Conservation (phyloP, 2,888 invertebrate species). For the Atethmia centrago region DNA sequence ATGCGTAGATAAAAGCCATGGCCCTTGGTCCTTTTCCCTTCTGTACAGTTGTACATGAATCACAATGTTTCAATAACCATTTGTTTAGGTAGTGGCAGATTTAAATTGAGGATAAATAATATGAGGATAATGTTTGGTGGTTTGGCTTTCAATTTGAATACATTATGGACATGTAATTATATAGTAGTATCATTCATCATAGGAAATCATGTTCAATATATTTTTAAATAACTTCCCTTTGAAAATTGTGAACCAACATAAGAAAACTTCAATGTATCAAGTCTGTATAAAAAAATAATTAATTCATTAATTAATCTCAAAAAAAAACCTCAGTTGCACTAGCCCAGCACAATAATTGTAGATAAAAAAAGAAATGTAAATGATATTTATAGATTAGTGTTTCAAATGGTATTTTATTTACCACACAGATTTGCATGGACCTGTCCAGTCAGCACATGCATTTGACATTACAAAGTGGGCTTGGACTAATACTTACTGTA, state of each 20-base stretch:
- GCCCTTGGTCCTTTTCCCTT: constrained; percentile 22
- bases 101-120: constrained; percentile 40
- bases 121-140: constrained; percentile 14
- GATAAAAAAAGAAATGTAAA: not conserved
- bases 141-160: constrained; percentile 29
- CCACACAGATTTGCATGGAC: not conserved
- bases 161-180: not conserved
- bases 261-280: not conserved
- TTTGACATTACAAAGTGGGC: not conserved
- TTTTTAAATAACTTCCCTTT: constrained; percentile 13
- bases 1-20: constrained; percentile 43
- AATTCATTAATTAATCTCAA: too few species aligned
- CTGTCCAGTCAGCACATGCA: not conserved
- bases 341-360: not conserved
- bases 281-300: not conserved
- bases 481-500: not conserved
- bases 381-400: not conserved
- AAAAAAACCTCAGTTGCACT: not conserved
- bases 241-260: not conserved
- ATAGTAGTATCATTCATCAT: constrained; percentile 15
- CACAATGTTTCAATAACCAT: constrained; percentile 13
- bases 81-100: constrained; percentile 3
- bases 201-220: constrained; percentile 17
- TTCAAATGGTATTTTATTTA: not conserved
- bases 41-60: not conserved